Evolutionary conservation across 2,113 vertebrate genomes (phyloP).

Genomic region (Penelope pileata): DNA sequence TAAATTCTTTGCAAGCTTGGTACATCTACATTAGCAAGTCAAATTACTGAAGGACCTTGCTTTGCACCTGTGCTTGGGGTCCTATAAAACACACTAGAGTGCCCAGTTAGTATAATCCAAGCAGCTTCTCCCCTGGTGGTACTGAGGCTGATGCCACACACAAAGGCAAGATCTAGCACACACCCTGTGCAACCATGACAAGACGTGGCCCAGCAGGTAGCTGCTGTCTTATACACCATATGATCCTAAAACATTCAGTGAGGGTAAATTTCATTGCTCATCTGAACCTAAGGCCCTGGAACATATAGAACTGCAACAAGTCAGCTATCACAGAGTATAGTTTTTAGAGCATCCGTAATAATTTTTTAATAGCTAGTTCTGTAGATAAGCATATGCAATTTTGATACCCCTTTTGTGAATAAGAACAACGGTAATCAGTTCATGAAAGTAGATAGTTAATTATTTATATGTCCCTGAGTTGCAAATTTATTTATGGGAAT

Average conservation of each 20-base stretch:
- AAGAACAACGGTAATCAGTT: neutral
- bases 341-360: neutral
- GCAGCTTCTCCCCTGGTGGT: neutral
- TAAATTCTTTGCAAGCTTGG: neutral
- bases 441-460: neutral
- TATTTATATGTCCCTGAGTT: neutral
- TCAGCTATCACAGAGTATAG: neutral
- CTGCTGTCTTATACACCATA: neutral
- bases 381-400: neutral
- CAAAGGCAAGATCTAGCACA: neutral
- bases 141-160: neutral
- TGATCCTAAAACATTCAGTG: rapidly evolving
- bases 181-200: rapidly evolving
- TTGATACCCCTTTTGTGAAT: neutral
- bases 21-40: neutral
- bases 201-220: neutral
- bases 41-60: neutral
- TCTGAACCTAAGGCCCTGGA: neutral
- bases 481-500: neutral
- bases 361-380: neutral
- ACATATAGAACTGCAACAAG: neutral
- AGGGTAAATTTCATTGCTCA: neutral
- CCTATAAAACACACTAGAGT: neutral
- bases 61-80: neutral
- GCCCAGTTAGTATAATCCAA: neutral